Evolutionary conservation across 2,113 vertebrate species (phyloP).

Genomic region (Todiramphus chloris): DNA sequence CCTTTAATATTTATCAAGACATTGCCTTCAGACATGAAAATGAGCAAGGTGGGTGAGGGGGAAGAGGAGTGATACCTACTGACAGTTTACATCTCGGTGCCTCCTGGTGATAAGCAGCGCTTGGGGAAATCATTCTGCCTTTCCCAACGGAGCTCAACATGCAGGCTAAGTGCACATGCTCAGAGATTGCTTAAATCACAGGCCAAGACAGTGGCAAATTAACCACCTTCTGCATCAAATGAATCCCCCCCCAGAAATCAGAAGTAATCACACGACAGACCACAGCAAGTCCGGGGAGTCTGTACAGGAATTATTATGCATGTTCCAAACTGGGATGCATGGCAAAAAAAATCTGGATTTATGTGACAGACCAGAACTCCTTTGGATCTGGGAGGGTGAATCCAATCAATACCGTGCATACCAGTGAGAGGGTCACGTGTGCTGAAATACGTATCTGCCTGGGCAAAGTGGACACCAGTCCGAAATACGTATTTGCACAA

Average conservation of each 20-base stretch:
- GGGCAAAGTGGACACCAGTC: conserved; percentile 36
- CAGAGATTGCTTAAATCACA: neutral
- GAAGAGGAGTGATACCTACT: neutral
- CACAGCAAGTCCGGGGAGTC: conserved; percentile 4
- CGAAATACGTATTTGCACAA: conserved; percentile 60
- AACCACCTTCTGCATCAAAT: neutral
- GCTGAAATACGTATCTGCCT: conserved; percentile 48
- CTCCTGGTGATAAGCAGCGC: conserved; percentile 26
- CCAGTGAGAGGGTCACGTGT: neutral
- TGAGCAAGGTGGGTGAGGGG: neutral
- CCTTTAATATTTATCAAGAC: neutral
- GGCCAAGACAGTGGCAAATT: conserved; percentile 11
- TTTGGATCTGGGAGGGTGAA: neutral
- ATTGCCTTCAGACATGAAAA: neutral
- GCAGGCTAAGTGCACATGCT: conserved; percentile 67
- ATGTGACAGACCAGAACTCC: conserved; percentile 16
- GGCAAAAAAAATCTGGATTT: neutral
- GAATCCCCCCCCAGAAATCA: neutral
- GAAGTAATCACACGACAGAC: neutral
- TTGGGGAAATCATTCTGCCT: conserved; percentile 13
- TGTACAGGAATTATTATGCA: neutral
- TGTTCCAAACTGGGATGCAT: conserved; percentile 9
- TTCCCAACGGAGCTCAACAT: neutral
- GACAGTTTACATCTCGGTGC: neutral
- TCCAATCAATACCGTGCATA: neutral